A percentile compares a stretch with the other conserved stretches of the same genome.
Conservation (phyloP, 2,797 vertebrate species). For the Pseudochaenichthys georgianus region DNA sequence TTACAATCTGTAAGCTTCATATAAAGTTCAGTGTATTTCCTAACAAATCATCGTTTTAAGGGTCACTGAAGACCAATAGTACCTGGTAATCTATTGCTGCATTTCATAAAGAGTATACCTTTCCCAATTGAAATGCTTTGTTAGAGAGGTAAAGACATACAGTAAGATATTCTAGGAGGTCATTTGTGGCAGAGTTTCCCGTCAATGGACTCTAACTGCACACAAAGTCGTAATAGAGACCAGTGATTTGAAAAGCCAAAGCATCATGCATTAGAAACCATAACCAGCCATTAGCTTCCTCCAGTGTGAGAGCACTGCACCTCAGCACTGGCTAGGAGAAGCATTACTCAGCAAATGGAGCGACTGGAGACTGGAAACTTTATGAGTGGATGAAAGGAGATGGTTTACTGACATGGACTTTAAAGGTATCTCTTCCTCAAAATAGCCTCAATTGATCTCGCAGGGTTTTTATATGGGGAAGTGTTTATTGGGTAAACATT, state of each 20-base stretch:
- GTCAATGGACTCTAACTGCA: conserved; percentile 41
- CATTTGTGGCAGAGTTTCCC: conserved; percentile 51
- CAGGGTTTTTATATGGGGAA: conserved; percentile 16
- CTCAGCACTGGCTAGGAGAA: conserved; percentile 31
- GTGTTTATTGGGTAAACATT: conserved; percentile 37
- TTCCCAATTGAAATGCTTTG: conserved; percentile 11
- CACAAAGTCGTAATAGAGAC: conserved; percentile 46
- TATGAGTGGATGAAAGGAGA: conserved; percentile 57
- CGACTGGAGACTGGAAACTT: conserved; percentile 59
- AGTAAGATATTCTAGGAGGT: conserved; percentile 30
- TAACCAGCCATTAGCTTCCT: conserved; percentile 73
- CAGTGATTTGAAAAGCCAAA: conserved; percentile 53
- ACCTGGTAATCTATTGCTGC: not conserved
- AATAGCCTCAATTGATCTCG: conserved; percentile 48
- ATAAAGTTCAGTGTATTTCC: not conserved
- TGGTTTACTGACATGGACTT: conserved; percentile 59
- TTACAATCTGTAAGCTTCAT: not conserved
- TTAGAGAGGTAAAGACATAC: conserved; percentile 16
- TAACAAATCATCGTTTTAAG: not conserved
- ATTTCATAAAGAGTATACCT: not conserved
- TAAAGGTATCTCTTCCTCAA: conserved; percentile 43
- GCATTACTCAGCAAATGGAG: conserved; percentile 71
- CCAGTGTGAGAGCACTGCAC: conserved; percentile 43
- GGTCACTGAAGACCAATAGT: not conserved
- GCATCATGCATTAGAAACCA: conserved; percentile 67